Conservation (phyloP, 1,140 invertebrate genomes). For the Steinernema khuongi region DNA sequence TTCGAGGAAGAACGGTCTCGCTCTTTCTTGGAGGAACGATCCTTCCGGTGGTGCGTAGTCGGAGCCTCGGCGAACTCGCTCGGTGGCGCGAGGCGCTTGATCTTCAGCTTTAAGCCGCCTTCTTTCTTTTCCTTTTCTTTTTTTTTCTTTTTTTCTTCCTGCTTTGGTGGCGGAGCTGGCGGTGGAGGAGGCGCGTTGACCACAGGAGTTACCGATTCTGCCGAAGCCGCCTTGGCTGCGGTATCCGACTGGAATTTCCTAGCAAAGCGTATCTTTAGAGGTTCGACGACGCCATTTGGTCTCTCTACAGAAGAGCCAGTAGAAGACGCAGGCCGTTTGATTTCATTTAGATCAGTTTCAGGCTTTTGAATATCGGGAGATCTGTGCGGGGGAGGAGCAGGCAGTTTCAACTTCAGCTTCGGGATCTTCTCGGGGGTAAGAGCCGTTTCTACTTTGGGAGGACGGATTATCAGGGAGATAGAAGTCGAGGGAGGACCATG, state of each 20-base stretch:
- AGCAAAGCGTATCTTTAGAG: not conserved
- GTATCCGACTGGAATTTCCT: not conserved
- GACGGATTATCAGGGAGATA: not conserved
- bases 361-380: too few relatives aligned
- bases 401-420: not conserved
- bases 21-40: not conserved
- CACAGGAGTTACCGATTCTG: not conserved
- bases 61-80: not conserved
- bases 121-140: not conserved
- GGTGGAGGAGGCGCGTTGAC: too few relatives aligned
- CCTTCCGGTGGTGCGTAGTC: not conserved
- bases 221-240: constrained; percentile 3
- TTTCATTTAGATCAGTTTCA: too few relatives aligned
- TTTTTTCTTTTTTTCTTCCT: constrained; percentile 14
- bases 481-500: not conserved
- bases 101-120: constrained; percentile 14
- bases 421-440: not conserved
- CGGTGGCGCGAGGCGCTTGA: constrained; percentile 1
- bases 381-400: too few relatives aligned
- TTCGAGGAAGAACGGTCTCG: not conserved
- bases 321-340: not conserved
- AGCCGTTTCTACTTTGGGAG: not conserved
- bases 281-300: not conserved
- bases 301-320: not conserved
- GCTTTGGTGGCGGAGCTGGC: not conserved